Conservation (phyloP, 2,113 vertebrate species). For the Calidris pygmaea region DNA sequence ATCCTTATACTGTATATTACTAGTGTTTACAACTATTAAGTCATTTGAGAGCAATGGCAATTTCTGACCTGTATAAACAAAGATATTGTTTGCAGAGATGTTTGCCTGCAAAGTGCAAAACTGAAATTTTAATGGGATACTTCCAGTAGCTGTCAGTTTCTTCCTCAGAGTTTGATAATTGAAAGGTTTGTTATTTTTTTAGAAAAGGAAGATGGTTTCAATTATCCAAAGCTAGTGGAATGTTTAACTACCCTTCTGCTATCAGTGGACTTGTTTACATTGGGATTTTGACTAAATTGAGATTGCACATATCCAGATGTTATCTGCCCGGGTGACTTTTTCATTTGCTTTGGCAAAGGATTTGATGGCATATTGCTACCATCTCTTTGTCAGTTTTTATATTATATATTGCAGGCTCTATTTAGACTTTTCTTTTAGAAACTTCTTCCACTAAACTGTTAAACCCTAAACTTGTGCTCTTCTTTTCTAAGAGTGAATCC, state of each 20-base stretch:
- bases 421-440: background rate
- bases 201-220: conserved; percentile 69
- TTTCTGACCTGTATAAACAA: conserved; percentile 1
- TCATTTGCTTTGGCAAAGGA: conserved; percentile 50
- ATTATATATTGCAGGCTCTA: background rate
- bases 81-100: conserved; percentile 8
- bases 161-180: conserved; percentile 59
- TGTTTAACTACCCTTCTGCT: conserved; percentile 76
- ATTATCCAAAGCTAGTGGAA: conserved; percentile 76
- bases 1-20: background rate
- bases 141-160: conserved; percentile 58
- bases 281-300: conserved; percentile 77
- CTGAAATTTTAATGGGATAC: conserved; percentile 17
- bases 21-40: background rate
- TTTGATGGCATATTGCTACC: conserved; percentile 54
- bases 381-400: conserved; percentile 49
- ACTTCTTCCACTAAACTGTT: background rate
- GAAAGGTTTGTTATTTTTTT: conserved; percentile 57
- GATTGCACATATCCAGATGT: conserved; percentile 78
- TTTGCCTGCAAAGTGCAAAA: conserved; percentile 13
- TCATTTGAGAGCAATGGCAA: background rate
- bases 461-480: background rate
- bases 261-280: conserved; percentile 76
- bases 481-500: background rate
- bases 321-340: conserved; percentile 68